phyloP scores from a whole-genome alignment of 2,797 vertebrate genomes.

The Rousettus madagascariensis region DNA sequence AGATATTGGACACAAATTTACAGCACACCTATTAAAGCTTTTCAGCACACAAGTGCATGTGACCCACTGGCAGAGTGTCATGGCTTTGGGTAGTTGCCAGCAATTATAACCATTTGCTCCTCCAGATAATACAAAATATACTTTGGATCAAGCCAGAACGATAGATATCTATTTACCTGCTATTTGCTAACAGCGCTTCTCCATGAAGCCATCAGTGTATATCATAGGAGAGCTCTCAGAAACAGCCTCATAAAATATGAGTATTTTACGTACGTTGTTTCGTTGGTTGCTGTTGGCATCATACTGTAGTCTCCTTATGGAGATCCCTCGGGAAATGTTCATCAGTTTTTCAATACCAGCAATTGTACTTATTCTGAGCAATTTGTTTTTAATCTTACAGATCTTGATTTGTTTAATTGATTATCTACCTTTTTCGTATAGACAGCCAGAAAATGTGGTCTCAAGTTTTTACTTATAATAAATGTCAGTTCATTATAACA shows the following conservation, averaged over 20 bases:
- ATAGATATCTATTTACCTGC: not conserved
- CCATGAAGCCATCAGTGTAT: not conserved
- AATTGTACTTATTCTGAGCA: not conserved
- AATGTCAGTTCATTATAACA: not conserved
- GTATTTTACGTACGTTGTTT: no score
- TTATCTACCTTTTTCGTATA: not conserved
- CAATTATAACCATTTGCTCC: not conserved
- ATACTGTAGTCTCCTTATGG: accelerated
- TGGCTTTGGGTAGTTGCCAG: not conserved
- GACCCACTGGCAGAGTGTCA: not conserved
- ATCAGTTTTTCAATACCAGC: not conserved
- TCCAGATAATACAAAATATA: not conserved
- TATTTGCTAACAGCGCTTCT: not conserved
- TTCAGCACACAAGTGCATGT: not conserved
- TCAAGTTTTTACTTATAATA: not conserved
- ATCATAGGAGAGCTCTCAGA: not conserved
- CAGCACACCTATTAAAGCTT: not conserved
- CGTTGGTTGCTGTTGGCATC: not conserved
- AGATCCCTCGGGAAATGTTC: not conserved
- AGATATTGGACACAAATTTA: not conserved
- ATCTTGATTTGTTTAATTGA: not conserved
- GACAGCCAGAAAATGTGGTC: not conserved
- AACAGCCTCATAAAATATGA: not conserved
- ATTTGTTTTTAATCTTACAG: not conserved
- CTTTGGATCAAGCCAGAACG: not conserved